phyloP scores from a whole-genome alignment of 2,888 invertebrate genomes.

The Tinea pellionella region DNA sequence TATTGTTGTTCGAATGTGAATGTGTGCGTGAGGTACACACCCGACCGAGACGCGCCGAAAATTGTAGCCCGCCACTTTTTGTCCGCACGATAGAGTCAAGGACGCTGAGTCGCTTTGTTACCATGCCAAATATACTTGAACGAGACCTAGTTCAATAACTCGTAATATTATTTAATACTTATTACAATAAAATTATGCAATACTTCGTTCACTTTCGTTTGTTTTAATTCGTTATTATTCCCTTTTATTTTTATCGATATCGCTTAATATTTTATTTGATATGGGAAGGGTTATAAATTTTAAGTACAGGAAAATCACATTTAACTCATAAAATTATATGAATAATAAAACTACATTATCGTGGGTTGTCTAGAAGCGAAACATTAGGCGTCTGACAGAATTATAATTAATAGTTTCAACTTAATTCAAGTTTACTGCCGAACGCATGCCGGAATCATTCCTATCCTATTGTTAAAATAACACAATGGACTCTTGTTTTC shows the following conservation, averaged over 20 bases:
- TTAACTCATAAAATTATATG: too few species aligned
- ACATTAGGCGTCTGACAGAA: background rate
- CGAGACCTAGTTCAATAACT: background rate
- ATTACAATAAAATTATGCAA: background rate
- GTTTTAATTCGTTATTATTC: too few species aligned
- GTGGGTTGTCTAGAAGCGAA: background rate
- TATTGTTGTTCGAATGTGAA: background rate
- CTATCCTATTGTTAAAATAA: background rate
- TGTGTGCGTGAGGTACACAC: conserved; percentile 10
- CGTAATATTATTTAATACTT: background rate
- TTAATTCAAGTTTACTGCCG: background rate
- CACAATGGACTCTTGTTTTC: conserved; percentile 18
- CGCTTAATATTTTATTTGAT: too few species aligned
- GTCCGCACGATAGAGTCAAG: conserved; percentile 8
- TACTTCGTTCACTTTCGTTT: background rate
- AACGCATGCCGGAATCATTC: conserved; percentile 1
- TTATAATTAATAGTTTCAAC: conserved; percentile 1
- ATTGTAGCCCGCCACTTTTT: conserved; percentile 7
- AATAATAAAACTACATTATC: too few species aligned
- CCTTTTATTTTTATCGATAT: too few species aligned
- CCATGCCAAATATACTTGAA: background rate
- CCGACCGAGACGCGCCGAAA: conserved; percentile 10
- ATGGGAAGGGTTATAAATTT: too few species aligned
- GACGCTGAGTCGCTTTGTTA: background rate
- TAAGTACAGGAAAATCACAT: too few species aligned